These are phyloP conservation scores for Agriopis marginaria DNA, from an alignment of 2,888 invertebrate species.

Conservation along the genomic window DNA sequence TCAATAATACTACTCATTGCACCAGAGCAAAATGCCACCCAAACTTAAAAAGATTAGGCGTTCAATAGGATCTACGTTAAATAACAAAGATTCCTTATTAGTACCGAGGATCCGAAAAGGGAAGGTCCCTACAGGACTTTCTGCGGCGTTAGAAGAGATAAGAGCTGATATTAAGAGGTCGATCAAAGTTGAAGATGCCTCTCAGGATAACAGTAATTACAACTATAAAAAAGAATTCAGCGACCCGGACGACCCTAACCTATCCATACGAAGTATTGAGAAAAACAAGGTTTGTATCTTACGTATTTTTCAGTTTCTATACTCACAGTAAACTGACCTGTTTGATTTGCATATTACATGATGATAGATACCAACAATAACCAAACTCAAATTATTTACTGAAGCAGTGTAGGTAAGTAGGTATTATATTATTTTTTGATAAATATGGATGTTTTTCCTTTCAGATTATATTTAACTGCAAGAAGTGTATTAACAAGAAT, in stretches of 20 bases:
- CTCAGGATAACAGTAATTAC: constrained; percentile 1
- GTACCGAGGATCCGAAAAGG: not conserved
- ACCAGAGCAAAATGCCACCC: constrained; percentile 64
- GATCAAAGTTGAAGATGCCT: constrained; percentile 18
- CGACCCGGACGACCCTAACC: constrained; percentile 33
- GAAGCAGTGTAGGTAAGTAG: too few relatives aligned
- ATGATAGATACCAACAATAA: not conserved
- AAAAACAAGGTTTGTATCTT: constrained; percentile 27
- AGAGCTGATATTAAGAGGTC: constrained; percentile 34
- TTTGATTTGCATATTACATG: not conserved
- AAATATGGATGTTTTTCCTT: not conserved
- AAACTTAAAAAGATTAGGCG: constrained; percentile 66
- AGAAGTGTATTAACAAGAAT: constrained; percentile 88
- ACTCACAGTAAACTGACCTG: not conserved
- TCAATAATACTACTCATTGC: too few relatives aligned
- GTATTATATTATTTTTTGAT: too few relatives aligned
- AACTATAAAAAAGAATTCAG: constrained; percentile 6
- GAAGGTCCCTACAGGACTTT: not conserved
- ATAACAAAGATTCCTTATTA: constrained; percentile 50
- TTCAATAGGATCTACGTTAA: constrained; percentile 52
- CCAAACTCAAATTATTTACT: not conserved
- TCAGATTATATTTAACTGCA: constrained; percentile 65
- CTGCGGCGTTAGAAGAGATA: constrained; percentile 5
- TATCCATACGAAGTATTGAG: constrained; percentile 21
- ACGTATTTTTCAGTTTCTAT: not conserved